Evolutionary conservation across 2,888 invertebrate genomes (phyloP).

Genomic region (Tipula unca): DNA sequence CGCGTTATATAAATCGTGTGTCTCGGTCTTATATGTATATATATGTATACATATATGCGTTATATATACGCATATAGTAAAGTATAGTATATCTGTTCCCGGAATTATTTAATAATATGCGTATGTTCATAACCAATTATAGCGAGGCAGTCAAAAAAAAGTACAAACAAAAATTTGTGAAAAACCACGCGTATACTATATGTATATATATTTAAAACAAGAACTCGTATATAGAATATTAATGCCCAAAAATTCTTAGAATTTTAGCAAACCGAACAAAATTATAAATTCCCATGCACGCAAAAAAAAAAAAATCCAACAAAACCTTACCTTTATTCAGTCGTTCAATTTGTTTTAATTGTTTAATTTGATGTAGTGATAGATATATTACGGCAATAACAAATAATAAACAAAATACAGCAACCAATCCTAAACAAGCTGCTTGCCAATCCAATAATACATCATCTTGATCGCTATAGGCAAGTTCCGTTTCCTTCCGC

Average conservation of each 20-base stretch:
- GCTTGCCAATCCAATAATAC: constrained; percentile 65
- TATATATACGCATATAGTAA: not conserved
- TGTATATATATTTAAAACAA: not conserved
- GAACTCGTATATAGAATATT: not conserved
- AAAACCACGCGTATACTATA: not conserved
- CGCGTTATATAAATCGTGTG: not conserved
- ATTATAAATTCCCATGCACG: not conserved
- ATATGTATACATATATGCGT: not conserved
- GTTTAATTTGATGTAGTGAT: constrained; percentile 67
- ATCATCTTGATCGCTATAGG: constrained; percentile 35
- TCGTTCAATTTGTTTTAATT: constrained; percentile 71
- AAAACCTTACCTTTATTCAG: constrained; percentile 59
- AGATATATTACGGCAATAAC: constrained; percentile 68
- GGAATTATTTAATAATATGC: not conserved
- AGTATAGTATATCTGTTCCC: not conserved
- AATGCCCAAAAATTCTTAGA: not conserved
- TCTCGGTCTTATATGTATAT: not conserved
- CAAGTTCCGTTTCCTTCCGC: constrained; percentile 22
- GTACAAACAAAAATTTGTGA: not conserved
- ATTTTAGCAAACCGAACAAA: not conserved
- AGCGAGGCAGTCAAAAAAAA: not conserved
- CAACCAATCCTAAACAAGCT: constrained; percentile 60
- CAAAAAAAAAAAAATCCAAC: not conserved
- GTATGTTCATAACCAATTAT: not conserved
- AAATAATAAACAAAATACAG: constrained; percentile 68